Conservation (phyloP, 2,113 vertebrate species). For the Pelecanus crispus region DNA sequence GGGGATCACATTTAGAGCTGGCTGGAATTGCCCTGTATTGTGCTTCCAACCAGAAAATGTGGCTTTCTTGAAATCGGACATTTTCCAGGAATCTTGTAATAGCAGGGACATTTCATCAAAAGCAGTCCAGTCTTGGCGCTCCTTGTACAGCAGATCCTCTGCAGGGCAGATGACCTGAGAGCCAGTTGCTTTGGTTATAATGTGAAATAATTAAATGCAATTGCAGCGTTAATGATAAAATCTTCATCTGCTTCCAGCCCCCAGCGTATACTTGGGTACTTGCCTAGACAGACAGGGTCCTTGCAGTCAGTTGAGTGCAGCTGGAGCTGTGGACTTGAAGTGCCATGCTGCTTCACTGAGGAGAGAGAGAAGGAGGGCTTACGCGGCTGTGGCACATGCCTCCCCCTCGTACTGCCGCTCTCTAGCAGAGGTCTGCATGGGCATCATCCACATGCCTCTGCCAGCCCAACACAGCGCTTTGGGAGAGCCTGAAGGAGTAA, state of each 20-base stretch:
- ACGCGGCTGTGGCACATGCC: accelerated
- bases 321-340: not conserved
- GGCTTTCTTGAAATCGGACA: not conserved
- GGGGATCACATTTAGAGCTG: not conserved
- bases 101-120: not conserved
- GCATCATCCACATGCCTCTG: accelerated
- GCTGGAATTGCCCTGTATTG: not conserved
- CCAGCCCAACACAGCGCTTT: accelerated
- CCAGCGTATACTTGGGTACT: not conserved
- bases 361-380: not conserved
- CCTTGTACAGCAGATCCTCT: not conserved
- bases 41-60: not conserved
- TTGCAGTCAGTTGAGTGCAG: not conserved
- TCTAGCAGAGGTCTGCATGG: not conserved
- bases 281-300: not conserved
- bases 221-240: not conserved
- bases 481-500: not conserved
- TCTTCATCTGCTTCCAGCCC: not conserved
- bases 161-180: not conserved
- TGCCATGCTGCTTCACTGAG: not conserved
- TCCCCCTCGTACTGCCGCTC: accelerated
- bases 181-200: not conserved
- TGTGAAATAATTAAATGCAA: not conserved
- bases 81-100: slow-evolving; percentile 13
- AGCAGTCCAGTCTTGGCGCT: not conserved